Evolutionary conservation across 2,797 vertebrate species (phyloP), one percentile per base, ranked within the genome.

Genomic region (Philypnodon macrostomus): DNA sequence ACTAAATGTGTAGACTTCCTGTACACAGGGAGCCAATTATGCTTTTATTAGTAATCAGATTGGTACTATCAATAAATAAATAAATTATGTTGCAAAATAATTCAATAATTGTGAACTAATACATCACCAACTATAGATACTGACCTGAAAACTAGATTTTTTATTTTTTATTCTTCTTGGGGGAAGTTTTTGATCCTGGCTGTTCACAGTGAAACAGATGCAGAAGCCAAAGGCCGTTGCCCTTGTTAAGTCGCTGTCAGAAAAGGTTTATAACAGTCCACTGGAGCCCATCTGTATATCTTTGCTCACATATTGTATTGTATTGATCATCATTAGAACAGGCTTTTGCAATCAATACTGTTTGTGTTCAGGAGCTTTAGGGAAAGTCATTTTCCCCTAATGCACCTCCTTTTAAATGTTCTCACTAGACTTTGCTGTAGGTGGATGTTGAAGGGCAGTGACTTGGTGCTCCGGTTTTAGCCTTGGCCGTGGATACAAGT

Each of bases 231-330:
- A 89, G 84, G 82, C 77, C 83, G 74, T 61, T 63, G 76, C 55
- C 83, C 83, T 79, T 21, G 75, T 85, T 84, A 85, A 82, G 84
- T 75, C 45, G 49, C 76, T 86, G 84, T 87, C 86, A 83, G 72
- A 70, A 65, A 61, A 36, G 71, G 74, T 85, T 88, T 88, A 84
- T 88, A 82, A 83, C 77, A 75, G 65, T 55, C 76, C 79, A 83
- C 63, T 70, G 83, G 80, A 82, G 73, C 74, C 66, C 62, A 70
- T 77, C 70, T 79, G 73, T 70, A 77, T 79, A 77, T 79, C 40
- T 42, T 42, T 42, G 21, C 61, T 48, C 48, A 51, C 18, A 30
- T 26, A 34, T 24, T 46, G 23, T 26, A 34, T 24, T 46, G 23
- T 30, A 36, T 24, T 41, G 24, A 69, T 36, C 21, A 29, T 7